phyloP scores from a whole-genome alignment of 1,140 invertebrate genomes.

The Nasonia giraulti region DNA sequence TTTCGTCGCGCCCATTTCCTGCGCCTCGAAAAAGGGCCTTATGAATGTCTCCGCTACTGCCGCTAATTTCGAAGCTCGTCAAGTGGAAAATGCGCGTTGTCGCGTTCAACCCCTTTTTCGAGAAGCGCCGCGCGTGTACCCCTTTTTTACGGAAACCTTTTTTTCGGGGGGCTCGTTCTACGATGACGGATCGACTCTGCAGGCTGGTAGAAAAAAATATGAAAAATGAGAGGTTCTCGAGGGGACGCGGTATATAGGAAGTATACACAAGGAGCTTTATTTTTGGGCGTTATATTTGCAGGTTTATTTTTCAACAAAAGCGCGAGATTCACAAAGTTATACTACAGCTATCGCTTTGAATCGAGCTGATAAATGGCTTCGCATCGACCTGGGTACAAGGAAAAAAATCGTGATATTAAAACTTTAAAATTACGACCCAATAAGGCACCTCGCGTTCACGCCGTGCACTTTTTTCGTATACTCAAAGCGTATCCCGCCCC shows the following conservation, averaged over 20 bases:
- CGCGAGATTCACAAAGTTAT: background rate
- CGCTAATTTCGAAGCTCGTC: slow-evolving; percentile 60
- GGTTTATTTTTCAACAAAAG: background rate
- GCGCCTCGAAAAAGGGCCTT: slow-evolving; percentile 61
- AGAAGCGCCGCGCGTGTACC: background rate
- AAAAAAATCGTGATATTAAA: background rate
- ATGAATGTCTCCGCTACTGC: slow-evolving; percentile 49
- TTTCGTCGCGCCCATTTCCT: slow-evolving; percentile 62
- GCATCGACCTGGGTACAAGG: too few species aligned
- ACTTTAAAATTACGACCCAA: background rate
- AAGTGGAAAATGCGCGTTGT: slow-evolving; percentile 57
- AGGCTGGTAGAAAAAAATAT: background rate
- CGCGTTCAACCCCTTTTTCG: background rate
- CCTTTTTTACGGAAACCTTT: slow-evolving; percentile 20
- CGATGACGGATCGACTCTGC: slow-evolving; percentile 34
- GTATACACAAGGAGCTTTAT: background rate
- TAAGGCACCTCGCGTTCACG: background rate
- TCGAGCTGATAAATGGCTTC: background rate
- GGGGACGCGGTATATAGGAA: too few species aligned
- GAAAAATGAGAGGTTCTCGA: background rate
- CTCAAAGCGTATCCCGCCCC: slow-evolving; percentile 58
- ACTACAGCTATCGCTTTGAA: background rate
- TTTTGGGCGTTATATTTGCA: background rate
- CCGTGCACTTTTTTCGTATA: background rate
- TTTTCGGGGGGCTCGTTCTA: slow-evolving; percentile 16